Evolutionary conservation across 2,888 invertebrate species (phyloP), one percentile per base, ranked within the genome.

Genomic region (Hemaris fuciformis): DNA sequence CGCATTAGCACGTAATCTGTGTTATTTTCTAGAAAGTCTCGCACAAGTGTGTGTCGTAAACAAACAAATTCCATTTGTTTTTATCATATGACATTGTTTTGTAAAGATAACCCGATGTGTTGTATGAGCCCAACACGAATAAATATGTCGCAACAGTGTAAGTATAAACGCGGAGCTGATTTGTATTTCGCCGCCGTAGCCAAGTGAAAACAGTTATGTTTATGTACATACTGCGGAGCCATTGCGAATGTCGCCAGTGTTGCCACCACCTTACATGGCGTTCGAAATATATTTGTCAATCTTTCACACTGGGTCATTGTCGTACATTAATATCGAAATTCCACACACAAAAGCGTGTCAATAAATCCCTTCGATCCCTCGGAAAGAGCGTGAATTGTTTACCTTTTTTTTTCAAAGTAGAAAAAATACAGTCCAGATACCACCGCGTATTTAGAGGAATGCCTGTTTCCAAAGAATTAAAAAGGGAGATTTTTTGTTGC

Each of bases 321-420:
- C 53, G 31, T 53, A 27, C 27, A 53, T 31, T 53, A 53, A 31
- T 31, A 53, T 53, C 43, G 25, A 59, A 61, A 20, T 23, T n/a
- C 31, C 23, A 46, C 15, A 22, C 46, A 60, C 2, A 64, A 62
- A 62, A 42, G 56, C 41, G 18, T 60, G 25, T 41, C 61, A 64
- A 61, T 56, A 62, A 65, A 57, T 61, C 60, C 63, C 60, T 25
- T 18, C 31, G 31, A 27, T 31, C 23, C 25, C 57, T 34, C 34
- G 15, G 38, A 61, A 57, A 61, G 43, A 61, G 10, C 57, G 8
- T 38, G 79, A 80, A 86, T 85, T 91, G 90, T 91, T 91, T 90
- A 91, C 90, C 84, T 89, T 92, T 91, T n/a, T n/a, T 89, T 89
- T 90, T 77, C 65, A 62, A 48, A 60, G 34, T 22, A 43, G 64